Percentiles rank a stretch among this genome's conserved stretches.
These are phyloP conservation scores for Paramormyrops kingsleyae DNA, from an alignment of 2,113 vertebrate species.

Conservation along the genomic window DNA sequence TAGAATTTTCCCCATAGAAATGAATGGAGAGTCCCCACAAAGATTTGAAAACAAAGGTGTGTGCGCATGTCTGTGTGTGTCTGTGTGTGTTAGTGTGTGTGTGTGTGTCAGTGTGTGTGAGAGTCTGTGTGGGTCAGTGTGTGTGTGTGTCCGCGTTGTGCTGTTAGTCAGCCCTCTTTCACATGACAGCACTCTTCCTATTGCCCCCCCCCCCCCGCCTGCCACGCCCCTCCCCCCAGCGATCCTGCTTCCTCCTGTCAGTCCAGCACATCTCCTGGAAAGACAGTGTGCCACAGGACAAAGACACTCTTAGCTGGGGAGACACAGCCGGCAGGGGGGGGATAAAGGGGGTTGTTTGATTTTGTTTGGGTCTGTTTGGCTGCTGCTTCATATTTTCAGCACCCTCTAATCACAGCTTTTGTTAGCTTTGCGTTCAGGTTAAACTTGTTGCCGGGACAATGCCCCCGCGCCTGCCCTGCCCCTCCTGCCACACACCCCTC, in stretches of 20 bases:
- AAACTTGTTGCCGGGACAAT: constrained; percentile 53
- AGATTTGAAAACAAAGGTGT: no score
- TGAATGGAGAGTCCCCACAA: neutral
- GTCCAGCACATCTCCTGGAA: neutral
- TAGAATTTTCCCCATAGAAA: neutral
- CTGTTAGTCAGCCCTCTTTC: neutral
- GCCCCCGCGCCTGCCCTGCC: constrained; percentile 11
- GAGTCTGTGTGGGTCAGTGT: neutral
- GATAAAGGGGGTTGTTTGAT: constrained; percentile 56
- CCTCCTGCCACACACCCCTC: neutral
- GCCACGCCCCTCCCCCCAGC: neutral
- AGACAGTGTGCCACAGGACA: neutral
- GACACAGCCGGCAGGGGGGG: neutral
- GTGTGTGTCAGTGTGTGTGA: neutral
- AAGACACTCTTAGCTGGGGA: neutral
- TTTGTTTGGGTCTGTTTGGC: constrained; percentile 49
- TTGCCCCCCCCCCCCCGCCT: neutral
- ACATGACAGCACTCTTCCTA: neutral
- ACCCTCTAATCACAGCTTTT: constrained; percentile 61
- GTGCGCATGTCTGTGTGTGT: no score
- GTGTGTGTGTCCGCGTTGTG: neutral
- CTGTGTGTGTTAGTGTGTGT: neutral
- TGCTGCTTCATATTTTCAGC: constrained; percentile 65
- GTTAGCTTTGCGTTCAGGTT: constrained; percentile 65
- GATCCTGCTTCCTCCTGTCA: constrained; percentile 7